These are phyloP conservation scores for Pelecanoides urinatrix DNA, from an alignment of 2,113 vertebrate species.

Conservation along the genomic window DNA sequence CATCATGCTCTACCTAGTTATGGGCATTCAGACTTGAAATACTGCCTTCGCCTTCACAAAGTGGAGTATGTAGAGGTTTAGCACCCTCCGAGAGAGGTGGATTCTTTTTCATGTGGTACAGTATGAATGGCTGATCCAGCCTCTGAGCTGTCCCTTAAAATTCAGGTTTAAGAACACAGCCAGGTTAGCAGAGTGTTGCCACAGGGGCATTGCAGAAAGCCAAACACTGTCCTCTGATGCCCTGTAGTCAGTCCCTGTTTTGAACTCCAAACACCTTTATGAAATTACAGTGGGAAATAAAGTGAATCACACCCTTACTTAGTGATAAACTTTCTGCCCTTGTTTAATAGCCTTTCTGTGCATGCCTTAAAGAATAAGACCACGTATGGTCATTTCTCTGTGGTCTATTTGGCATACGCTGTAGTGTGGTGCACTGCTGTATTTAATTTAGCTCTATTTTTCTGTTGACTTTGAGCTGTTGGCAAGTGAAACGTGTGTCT, in stretches of 20 bases:
- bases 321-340: neutral
- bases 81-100: neutral
- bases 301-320: neutral
- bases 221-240: neutral
- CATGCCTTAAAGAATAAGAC: neutral
- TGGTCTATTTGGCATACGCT: neutral
- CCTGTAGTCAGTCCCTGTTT: neutral
- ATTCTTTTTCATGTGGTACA: neutral
- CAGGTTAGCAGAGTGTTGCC: neutral
- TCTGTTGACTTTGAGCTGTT: neutral
- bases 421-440: neutral
- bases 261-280: neutral
- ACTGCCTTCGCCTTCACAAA: neutral
- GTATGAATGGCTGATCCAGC: neutral
- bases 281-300: neutral
- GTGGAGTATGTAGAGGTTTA: neutral
- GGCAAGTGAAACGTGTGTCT: neutral
- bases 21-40: neutral
- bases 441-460: neutral
- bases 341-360: neutral
- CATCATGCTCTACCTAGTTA: neutral
- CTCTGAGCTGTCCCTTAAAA: neutral
- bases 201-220: neutral
- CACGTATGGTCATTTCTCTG: neutral
- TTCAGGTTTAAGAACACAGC: neutral